A percentile compares a stretch with the other conserved stretches of the same genome.
These are phyloP conservation scores for Rhyacophila evoluta DNA, from an alignment of 2,888 invertebrate species.

Conservation along the genomic window DNA sequence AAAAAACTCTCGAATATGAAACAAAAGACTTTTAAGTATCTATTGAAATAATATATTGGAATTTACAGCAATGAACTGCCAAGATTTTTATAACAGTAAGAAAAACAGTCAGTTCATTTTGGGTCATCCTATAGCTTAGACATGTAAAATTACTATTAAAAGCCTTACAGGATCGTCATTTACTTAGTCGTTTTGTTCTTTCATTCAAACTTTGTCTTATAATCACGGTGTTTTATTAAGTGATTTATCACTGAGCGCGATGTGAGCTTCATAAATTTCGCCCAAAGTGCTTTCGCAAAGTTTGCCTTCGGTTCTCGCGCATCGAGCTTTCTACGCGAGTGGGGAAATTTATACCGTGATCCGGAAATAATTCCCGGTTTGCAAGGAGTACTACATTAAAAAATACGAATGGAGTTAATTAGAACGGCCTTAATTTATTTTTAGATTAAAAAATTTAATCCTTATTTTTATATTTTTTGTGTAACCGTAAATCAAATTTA, in stretches of 20 bases:
- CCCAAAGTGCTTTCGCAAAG: slow-evolving; percentile 1
- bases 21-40: too few species aligned
- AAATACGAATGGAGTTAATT: slow-evolving; percentile 15
- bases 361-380: not conserved
- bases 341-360: slow-evolving; percentile 2
- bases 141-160: not conserved
- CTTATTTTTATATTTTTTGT: not conserved
- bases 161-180: not conserved
- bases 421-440: not conserved
- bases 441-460: not conserved
- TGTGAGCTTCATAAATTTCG: slow-evolving; percentile 8
- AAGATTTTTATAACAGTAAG: too few species aligned
- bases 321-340: not conserved
- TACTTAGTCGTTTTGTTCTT: not conserved
- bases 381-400: not conserved
- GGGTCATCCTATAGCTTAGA: too few species aligned
- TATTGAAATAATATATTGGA: too few species aligned
- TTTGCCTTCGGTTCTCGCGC: not conserved
- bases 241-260: not conserved
- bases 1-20: too few species aligned
- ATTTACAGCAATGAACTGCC: too few species aligned
- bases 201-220: slow-evolving; percentile 2
- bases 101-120: too few species aligned
- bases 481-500: not conserved
- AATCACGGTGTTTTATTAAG: not conserved